Conservation (phyloP, 2,113 vertebrate genomes). For the Ictidomys tridecemlineatus region DNA sequence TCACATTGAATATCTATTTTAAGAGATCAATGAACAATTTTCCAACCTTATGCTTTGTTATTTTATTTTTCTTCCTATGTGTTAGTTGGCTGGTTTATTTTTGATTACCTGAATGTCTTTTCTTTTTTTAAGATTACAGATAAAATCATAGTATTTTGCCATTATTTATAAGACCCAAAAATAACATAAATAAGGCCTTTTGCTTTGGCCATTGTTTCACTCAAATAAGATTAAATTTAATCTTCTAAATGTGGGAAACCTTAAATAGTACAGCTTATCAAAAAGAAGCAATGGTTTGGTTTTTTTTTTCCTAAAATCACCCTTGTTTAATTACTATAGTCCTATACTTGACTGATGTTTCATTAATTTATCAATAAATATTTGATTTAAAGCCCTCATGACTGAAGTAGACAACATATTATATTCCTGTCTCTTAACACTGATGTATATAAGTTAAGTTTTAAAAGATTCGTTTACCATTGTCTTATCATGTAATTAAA, state of each 20-base stretch:
- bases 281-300: not conserved
- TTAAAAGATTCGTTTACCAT: not conserved
- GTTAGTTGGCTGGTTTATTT: conserved; percentile 62
- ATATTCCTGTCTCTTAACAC: not conserved
- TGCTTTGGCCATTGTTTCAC: conserved; percentile 58
- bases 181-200: conserved; percentile 63
- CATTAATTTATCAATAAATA: not conserved
- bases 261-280: conserved; percentile 34
- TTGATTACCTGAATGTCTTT: conserved; percentile 37
- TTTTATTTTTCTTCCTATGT: conserved; percentile 59
- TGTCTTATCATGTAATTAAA: conserved; percentile 38
- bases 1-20: conserved; percentile 72
- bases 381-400: not conserved
- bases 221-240: conserved; percentile 57
- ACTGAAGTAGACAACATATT: not conserved
- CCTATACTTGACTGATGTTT: not conserved
- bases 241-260: conserved; percentile 36
- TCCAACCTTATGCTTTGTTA: conserved; percentile 66
- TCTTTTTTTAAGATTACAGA: conserved; percentile 67
- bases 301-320: conserved; percentile 38
- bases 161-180: conserved; percentile 63
- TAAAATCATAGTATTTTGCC: conserved; percentile 60
- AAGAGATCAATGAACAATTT: conserved; percentile 66
- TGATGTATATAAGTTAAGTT: not conserved
- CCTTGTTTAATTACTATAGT: not conserved